phyloP scores from a whole-genome alignment of 2,113 vertebrate genomes.

The Heterochromis multidens region DNA sequence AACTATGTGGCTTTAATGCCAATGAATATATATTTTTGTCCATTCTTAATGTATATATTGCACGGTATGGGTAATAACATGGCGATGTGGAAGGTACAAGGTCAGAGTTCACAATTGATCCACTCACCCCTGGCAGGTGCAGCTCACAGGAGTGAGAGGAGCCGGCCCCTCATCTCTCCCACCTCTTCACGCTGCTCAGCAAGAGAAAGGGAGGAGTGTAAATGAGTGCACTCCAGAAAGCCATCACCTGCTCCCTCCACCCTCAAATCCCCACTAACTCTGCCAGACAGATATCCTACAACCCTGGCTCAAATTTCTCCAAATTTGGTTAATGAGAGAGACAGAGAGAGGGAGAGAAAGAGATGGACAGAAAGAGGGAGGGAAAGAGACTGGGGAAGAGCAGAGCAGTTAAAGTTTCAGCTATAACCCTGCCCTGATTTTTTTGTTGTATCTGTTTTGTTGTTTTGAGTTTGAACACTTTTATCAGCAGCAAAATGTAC shows the following conservation, averaged over 20 bases:
- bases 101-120: constrained; percentile 74
- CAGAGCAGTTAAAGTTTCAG: constrained; percentile 24
- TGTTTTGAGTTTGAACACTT: constrained; percentile 58
- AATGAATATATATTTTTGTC: neutral
- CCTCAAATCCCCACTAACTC: constrained; percentile 56
- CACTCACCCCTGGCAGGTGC: constrained; percentile 75
- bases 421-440: constrained; percentile 39
- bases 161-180: constrained; percentile 75
- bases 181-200: constrained; percentile 81
- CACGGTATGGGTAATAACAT: constrained; percentile 42
- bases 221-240: constrained; percentile 81
- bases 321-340: constrained; percentile 26
- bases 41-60: constrained; percentile 46
- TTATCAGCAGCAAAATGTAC: constrained; percentile 67
- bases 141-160: constrained; percentile 73
- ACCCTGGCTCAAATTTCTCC: constrained; percentile 37
- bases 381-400: neutral
- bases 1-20: neutral
- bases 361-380: neutral
- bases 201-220: constrained; percentile 79
- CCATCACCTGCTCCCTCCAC: constrained; percentile 79
- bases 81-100: constrained; percentile 65
- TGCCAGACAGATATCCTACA: constrained; percentile 58
- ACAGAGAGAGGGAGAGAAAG: neutral
- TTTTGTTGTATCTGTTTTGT: constrained; percentile 33